Evolutionary conservation across 2,888 invertebrate species (phyloP).

Genomic region (Doris montereyensis): DNA sequence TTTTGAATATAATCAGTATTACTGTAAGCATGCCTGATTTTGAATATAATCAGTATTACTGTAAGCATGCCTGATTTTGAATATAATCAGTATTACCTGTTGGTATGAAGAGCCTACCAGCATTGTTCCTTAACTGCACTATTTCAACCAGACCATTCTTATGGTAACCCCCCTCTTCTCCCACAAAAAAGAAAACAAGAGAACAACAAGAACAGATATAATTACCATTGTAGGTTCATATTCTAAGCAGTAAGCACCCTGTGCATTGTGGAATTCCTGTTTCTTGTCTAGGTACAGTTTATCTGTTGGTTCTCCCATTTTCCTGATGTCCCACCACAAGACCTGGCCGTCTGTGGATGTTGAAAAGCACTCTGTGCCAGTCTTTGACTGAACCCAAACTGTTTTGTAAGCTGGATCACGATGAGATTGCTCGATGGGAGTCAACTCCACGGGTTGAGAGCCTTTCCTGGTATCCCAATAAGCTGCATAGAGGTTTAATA

Average conservation of each 20-base stretch:
- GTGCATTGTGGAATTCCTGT: constrained; percentile 79
- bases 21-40: too few relatives aligned
- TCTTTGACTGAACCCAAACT: constrained; percentile 94
- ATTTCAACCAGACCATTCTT: too few relatives aligned
- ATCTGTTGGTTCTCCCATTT: constrained; percentile 82
- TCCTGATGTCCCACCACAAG: constrained; percentile 87
- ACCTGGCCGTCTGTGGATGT: constrained; percentile 92
- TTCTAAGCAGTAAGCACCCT: constrained; percentile 84
- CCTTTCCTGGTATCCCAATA: constrained; percentile 80
- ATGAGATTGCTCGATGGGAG: constrained; percentile 87
- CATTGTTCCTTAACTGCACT: too few relatives aligned
- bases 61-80: too few relatives aligned
- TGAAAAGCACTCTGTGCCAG: constrained; percentile 94
- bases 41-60: too few relatives aligned
- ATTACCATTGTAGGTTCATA: constrained; percentile 84
- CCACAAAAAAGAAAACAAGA: too few relatives aligned
- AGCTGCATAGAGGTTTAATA: constrained; percentile 52
- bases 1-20: too few relatives aligned
- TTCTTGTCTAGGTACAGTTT: constrained; percentile 82
- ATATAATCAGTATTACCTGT: too few relatives aligned
- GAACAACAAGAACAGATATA: too few relatives aligned
- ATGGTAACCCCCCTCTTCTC: too few relatives aligned
- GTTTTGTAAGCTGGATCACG: constrained; percentile 90
- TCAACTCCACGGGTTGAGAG: constrained; percentile 84
- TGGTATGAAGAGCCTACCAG: too few relatives aligned